Conservation (phyloP, 1,140 invertebrate species). For the Heterodera carotae region DNA sequence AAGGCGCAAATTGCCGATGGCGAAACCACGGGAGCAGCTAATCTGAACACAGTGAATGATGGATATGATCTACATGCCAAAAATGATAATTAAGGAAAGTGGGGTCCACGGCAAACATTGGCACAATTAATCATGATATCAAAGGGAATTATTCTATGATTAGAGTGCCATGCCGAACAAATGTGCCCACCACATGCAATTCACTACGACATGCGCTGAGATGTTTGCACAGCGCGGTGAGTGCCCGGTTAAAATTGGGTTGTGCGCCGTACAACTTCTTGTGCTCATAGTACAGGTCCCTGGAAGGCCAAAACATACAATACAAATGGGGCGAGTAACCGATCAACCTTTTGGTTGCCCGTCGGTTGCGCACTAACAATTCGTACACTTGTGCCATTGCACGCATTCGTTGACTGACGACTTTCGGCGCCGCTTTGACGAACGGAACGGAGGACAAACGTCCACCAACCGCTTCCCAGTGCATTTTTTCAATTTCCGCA, state of each 20-base stretch:
- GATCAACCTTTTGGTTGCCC: constrained; percentile 20
- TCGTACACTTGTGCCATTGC: constrained; percentile 26
- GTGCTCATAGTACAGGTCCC: constrained; percentile 49
- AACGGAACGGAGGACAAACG: not conserved
- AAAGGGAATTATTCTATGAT: not conserved
- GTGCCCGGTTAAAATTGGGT: constrained; percentile 34
- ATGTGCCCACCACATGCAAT: constrained; percentile 41
- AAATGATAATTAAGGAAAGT: not conserved
- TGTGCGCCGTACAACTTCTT: constrained; percentile 42
- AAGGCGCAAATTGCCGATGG: constrained; percentile 41
- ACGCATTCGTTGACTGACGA: constrained; percentile 4
- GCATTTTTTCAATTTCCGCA: not conserved
- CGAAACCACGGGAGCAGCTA: constrained; percentile 40
- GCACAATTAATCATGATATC: not conserved
- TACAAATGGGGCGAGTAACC: too few species aligned
- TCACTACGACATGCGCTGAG: constrained; percentile 28
- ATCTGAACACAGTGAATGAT: constrained; percentile 32
- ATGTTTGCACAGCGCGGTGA: constrained; percentile 42
- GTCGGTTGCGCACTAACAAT: constrained; percentile 15
- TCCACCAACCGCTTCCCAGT: not conserved
- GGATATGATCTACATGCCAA: not conserved
- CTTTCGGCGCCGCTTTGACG: not conserved
- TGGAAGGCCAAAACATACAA: constrained; percentile 22
- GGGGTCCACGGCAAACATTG: not conserved
- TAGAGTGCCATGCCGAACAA: too few species aligned